Conservation (phyloP, 1,140 invertebrate genomes). For the Rhagoletis zephyria region DNA sequence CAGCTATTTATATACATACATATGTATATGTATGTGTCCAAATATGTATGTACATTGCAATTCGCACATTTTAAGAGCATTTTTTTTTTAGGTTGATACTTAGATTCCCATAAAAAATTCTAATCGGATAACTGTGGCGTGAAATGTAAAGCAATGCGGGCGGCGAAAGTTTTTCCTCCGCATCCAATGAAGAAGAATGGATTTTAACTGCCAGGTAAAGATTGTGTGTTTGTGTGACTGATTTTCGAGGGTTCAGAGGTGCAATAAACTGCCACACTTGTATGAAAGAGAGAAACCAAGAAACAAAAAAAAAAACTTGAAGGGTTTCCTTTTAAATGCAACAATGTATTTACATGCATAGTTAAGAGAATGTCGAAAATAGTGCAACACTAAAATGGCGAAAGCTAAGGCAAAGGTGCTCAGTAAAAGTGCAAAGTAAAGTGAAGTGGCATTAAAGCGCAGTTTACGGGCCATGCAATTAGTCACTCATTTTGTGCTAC, state of each 20-base stretch:
- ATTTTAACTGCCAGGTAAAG: background rate
- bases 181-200: background rate
- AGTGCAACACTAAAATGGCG: conserved; percentile 12
- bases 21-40: too few relatives aligned
- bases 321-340: conserved; percentile 27
- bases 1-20: background rate
- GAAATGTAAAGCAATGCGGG: conserved; percentile 37
- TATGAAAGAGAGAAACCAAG: conserved; percentile 21
- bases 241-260: conserved; percentile 40
- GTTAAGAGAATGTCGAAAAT: conserved; percentile 7
- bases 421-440: background rate
- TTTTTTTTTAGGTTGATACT: conserved; percentile 50
- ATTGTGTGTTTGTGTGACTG: background rate
- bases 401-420: background rate
- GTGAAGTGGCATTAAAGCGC: background rate
- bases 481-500: background rate
- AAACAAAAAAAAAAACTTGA: conserved; percentile 51
- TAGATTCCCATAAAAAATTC: conserved; percentile 48
- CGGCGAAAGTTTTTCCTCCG: conserved; percentile 37
- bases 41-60: background rate
- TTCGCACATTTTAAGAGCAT: background rate
- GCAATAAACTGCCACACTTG: conserved; percentile 16
- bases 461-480: background rate
- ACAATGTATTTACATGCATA: background rate
- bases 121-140: conserved; percentile 47